Evolutionary conservation across 2,113 vertebrate species (phyloP), one percentile per base, ranked within the genome.

Genomic region (Nycticorax nycticorax): DNA sequence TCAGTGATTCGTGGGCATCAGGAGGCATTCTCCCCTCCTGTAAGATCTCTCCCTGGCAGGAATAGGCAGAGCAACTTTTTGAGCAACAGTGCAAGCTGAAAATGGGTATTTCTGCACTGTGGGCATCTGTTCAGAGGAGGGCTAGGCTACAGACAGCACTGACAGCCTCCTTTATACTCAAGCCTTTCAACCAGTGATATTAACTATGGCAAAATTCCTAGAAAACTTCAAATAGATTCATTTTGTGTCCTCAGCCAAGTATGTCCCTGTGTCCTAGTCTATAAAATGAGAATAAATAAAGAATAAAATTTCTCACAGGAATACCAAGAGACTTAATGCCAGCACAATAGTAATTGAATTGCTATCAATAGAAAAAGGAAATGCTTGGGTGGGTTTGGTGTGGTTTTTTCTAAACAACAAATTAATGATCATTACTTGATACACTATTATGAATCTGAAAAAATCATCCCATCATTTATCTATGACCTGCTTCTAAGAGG

Each of bases 1-100:
- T 67, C 0, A 1, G 24, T 5, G 15, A 24, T 37, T 33, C 0
- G 0, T 33, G 52, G 20, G 24, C 48, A 66, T 14, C 3, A 3
- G 24, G n/a, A 78, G 47, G 66, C 17, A 41, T 57, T 43, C 50
- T 37, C 35, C 37, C 32, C 11, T 72, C 45, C 69, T 47, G 1
- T 4, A 67, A n/a, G 52, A 16, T 22, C 47, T 52, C 33, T 39
- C 23, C 33, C 48, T 21, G 30, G 53, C 45, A 60, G 37, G 35
- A 81, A 47, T 0, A 67, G 72, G 52, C 41, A 84, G 43, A 78
- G 26, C 32, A 63, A 15, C 5, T 1, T 57, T 50, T 55, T 59
- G 26, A 78, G 74, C 69, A 86, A 21, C 3, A 20, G 4, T 10
- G 6, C 26, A 35, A 64, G 57, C 48, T 73, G 63, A 23, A 76